A percentile compares a stretch with the other conserved stretches of the same genome.
Evolutionary conservation across 2,113 vertebrate genomes (phyloP).

Genomic region (Poeciliopsis turrubarensis): DNA sequence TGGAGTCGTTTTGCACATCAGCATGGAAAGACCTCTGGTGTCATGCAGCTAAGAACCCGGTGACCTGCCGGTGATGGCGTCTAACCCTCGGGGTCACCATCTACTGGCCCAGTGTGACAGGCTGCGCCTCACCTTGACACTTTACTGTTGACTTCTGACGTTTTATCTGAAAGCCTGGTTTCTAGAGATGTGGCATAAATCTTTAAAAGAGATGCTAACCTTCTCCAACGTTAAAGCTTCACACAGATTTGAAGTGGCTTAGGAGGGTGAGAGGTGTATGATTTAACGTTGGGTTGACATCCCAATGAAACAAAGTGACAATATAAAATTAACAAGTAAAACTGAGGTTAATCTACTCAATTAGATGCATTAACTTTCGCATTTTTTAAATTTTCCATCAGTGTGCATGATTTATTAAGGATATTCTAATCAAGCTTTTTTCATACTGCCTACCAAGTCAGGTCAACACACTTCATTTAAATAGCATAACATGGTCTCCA

Average conservation of each 20-base stretch:
- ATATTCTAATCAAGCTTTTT: too few relatives aligned
- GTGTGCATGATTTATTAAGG: too few relatives aligned
- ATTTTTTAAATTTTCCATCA: not conserved
- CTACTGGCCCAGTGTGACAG: slow-evolving; percentile 60
- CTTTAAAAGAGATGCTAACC: slow-evolving; percentile 39
- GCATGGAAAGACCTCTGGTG: slow-evolving; percentile 7
- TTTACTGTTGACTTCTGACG: slow-evolving; percentile 55
- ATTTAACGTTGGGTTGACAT: slow-evolving; percentile 6
- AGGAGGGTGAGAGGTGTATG: not conserved
- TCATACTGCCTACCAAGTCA: too few relatives aligned
- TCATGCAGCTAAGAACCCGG: slow-evolving; percentile 34
- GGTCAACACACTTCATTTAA: too few relatives aligned
- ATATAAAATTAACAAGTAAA: not conserved
- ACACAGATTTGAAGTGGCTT: slow-evolving; percentile 15
- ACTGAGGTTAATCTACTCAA: not conserved
- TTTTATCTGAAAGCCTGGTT: slow-evolving; percentile 53
- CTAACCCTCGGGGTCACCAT: slow-evolving; percentile 58
- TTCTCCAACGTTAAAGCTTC: slow-evolving; percentile 10
- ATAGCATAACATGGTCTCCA: too few relatives aligned
- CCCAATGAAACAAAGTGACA: not conserved
- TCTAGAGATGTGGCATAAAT: slow-evolving; percentile 54
- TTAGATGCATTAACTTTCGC: not conserved
- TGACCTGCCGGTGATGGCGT: slow-evolving; percentile 61
- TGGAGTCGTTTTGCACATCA: not conserved
- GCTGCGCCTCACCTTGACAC: slow-evolving; percentile 55